Evolutionary conservation across 1,140 invertebrate species (phyloP).

Genomic region (Micrasema minimum): DNA sequence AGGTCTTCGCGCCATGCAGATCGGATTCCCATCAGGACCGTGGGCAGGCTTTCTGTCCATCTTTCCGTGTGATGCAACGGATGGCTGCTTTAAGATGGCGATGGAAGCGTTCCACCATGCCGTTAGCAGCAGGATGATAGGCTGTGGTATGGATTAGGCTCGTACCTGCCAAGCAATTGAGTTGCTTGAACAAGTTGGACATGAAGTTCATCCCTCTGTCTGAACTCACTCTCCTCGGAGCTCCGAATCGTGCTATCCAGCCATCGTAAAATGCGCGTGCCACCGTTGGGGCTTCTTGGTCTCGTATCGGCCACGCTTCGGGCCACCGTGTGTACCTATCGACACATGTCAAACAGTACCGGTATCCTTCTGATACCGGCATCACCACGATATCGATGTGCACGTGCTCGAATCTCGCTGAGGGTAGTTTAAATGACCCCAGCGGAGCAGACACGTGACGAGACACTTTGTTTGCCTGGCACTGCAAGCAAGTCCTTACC

Average conservation of each 20-base stretch:
- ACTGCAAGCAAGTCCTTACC: constrained; percentile 44
- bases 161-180: constrained; percentile 46
- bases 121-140: constrained; percentile 54
- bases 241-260: constrained; percentile 57
- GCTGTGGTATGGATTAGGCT: constrained; percentile 45
- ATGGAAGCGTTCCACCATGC: constrained; percentile 61
- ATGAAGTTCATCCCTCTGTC: constrained; percentile 50
- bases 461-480: constrained; percentile 52
- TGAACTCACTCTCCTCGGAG: constrained; percentile 54
- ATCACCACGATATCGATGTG: constrained; percentile 50
- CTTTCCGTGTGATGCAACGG: constrained; percentile 49
- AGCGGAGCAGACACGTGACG: constrained; percentile 52
- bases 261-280: constrained; percentile 49
- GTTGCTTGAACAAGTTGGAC: constrained; percentile 45
- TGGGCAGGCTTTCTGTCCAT: constrained; percentile 58
- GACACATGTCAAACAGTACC: constrained; percentile 59
- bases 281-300: constrained; percentile 50
- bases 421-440: constrained; percentile 39
- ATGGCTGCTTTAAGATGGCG: constrained; percentile 59
- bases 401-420: too few species aligned
- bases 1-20: constrained; percentile 57
- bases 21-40: constrained; percentile 60
- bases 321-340: constrained; percentile 63
- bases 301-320: constrained; percentile 57
- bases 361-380: constrained; percentile 48